Base-by-base conservation (phyloP, 2,797 vertebrate genomes). In the Acipenser ruthenus region DNA sequence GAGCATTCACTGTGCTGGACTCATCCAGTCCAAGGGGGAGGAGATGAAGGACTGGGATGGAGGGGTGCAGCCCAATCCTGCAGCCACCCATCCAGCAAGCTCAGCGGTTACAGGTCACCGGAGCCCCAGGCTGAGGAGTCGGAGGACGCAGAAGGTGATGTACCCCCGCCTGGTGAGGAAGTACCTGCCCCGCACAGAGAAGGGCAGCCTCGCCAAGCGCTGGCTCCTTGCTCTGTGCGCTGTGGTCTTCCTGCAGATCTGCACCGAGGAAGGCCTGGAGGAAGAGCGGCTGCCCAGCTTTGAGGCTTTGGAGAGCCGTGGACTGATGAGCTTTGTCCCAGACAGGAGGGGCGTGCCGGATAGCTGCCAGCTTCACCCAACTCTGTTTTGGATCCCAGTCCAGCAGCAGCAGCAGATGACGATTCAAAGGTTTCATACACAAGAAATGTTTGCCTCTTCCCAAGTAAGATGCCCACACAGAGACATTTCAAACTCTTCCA, bases 201-300 rank as follows among this genome's bases (percentile, higher is more conserved):
- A 75, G 0, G 87, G 89, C 72, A 55, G 52, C 52, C 77, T 13
- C 8, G 82, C 81, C n/a, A 65, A 23, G 1, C 82, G 87, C 37
- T 86, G 85, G 81, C 78, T 90, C 55, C 18, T 87, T 13, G 70
- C 89, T 13, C 75, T 91, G 11, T 81, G 71, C 3, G 75, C 78
- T 1, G 71, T 89, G 1, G 75, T 91, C 64, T 73, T 89, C 69
- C 75, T 90, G 66, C 89, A 91, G 81, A 83, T 91, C 74, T 89
- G 82, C 81, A 82, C 23, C 0, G 88, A 91, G 72, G 87, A 90
- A 55, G 70, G 69, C 1, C 49, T 50, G 10, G 69, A 72, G 23
- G 74, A 68, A n/a, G 58, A 60, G 1, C 2, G 52, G 6, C 65
- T 70, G 8, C 51, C 9, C n/a, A n/a, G 4, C 52, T 9, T n/a